Evolutionary conservation across 2,113 vertebrate species (phyloP).

Genomic region (Candoia aspera): DNA sequence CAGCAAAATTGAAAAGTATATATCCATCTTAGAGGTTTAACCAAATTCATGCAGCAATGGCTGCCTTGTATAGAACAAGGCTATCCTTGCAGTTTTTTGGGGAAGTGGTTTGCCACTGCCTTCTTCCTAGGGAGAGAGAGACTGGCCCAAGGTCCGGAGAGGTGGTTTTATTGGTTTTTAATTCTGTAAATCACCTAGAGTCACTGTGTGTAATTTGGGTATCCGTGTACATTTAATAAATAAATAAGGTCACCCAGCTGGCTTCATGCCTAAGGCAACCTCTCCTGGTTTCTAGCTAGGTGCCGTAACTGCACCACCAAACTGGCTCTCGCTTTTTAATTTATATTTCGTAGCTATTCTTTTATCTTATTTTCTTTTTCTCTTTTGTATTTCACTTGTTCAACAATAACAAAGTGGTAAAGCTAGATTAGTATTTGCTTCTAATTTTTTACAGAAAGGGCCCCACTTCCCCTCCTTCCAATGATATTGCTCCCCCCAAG

Average conservation of each 20-base stretch:
- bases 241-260: background rate
- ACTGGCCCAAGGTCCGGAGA: background rate
- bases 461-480: background rate
- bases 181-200: no score
- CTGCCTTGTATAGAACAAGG: background rate
- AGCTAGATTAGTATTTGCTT: background rate
- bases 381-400: background rate
- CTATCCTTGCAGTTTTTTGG: background rate
- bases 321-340: background rate
- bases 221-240: no score
- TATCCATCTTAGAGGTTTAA: background rate
- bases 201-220: no score
- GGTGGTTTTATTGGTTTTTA: no score
- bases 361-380: background rate
- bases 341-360: background rate
- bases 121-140: background rate
- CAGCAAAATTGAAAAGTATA: background rate
- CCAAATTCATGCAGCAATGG: background rate
- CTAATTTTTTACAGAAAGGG: background rate
- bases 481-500: background rate
- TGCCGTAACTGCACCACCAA: background rate
- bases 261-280: no score
- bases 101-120: background rate
- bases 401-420: background rate
- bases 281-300: background rate